Conservation (phyloP, 30 jellyfish, hydroid and myxozoan species). For the Chrysaora quinquecirrha region DNA sequence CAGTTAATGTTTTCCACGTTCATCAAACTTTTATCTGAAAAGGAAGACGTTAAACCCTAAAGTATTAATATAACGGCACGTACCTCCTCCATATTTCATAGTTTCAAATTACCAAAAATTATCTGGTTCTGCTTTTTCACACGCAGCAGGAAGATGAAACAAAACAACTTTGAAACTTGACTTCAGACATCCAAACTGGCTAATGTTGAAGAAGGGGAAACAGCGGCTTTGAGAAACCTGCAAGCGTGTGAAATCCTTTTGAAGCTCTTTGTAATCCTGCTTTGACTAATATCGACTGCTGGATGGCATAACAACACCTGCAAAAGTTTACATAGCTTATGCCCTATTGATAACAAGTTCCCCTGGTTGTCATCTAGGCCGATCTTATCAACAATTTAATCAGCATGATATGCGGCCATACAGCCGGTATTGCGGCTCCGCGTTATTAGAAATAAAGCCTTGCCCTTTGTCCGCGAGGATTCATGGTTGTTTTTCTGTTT, state of each 20-base stretch:
- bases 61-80: no score
- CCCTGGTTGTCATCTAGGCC: constrained; percentile 55
- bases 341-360: constrained; percentile 55
- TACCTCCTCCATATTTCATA: constrained; percentile 60
- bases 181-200: background rate
- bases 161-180: background rate
- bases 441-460: no score
- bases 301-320: constrained; percentile 67
- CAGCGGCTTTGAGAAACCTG: background rate
- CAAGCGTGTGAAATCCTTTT: constrained; percentile 6
- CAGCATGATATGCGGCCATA: no score
- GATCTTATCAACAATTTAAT: constrained; percentile 47
- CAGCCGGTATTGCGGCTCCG: constrained; percentile 29
- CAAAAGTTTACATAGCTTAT: constrained; percentile 68
- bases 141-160: background rate
- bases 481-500: no score
- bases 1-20: no score
- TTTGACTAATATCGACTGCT: constrained; percentile 54
- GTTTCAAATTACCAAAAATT: background rate
- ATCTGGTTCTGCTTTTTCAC: background rate
- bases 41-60: no score
- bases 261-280: constrained; percentile 24
- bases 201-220: background rate
- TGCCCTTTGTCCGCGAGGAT: no score
- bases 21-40: no score